Conservation (phyloP, 2,113 vertebrate genomes). For the Alectura lathami region DNA sequence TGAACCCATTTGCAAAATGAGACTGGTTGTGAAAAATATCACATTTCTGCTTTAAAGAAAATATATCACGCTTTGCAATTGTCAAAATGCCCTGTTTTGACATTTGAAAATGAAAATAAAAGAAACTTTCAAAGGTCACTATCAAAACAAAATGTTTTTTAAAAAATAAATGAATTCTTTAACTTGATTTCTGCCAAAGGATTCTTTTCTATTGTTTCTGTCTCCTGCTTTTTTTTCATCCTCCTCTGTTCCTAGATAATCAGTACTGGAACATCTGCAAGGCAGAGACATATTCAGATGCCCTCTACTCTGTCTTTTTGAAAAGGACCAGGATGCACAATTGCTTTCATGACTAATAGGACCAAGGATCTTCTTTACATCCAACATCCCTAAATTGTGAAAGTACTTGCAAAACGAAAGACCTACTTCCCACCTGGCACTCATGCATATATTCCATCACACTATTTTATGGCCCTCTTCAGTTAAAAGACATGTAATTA, state of each 20-base stretch:
- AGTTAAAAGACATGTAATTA: constrained; percentile 53
- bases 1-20: not conserved
- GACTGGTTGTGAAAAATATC: not conserved
- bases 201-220: not conserved
- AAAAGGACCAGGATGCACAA: not conserved
- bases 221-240: not conserved
- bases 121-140: constrained; percentile 36
- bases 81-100: constrained; percentile 13
- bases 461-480: constrained; percentile 43
- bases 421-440: constrained; percentile 7
- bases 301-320: not conserved
- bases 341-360: not conserved
- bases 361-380: not conserved
- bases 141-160: not conserved
- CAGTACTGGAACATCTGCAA: not conserved
- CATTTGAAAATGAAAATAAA: constrained; percentile 50
- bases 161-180: not conserved
- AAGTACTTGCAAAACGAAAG: not conserved
- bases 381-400: not conserved
- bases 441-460: not conserved
- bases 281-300: not conserved
- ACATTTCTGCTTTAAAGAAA: not conserved
- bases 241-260: not conserved
- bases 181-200: not conserved
- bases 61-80: not conserved